These are phyloP conservation scores for Sphecodes monilicornis DNA, from an alignment of 2,888 invertebrate species.

Conservation along the genomic window DNA sequence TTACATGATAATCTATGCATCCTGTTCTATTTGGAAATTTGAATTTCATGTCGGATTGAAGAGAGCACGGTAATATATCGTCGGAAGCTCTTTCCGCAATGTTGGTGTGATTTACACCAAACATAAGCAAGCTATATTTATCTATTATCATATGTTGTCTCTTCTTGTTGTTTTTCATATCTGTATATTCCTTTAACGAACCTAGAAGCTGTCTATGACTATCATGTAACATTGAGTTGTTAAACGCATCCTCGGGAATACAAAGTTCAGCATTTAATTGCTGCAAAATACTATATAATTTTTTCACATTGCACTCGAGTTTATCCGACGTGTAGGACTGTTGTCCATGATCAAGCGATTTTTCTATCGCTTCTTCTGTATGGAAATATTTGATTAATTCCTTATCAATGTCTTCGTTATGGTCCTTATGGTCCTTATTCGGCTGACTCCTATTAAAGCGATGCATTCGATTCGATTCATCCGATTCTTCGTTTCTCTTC, in stretches of 20 bases:
- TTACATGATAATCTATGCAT: conserved; percentile 60
- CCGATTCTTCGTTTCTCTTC: neutral
- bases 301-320: conserved; percentile 83
- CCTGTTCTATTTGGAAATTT: conserved; percentile 9
- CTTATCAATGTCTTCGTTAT: conserved; percentile 77
- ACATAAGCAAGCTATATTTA: conserved; percentile 70
- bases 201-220: conserved; percentile 74
- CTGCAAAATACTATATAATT: conserved; percentile 82
- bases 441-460: neutral
- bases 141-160: conserved; percentile 51
- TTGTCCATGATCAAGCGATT: conserved; percentile 81
- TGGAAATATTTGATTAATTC: conserved; percentile 75
- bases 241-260: conserved; percentile 64
- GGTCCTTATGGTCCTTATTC: conserved; percentile 75
- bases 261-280: conserved; percentile 73
- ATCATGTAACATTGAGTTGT: conserved; percentile 63
- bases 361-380: neutral
- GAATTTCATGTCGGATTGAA: conserved; percentile 39
- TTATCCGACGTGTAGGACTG: conserved; percentile 80
- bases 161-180: conserved; percentile 9
- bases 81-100: conserved; percentile 31
- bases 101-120: conserved; percentile 55
- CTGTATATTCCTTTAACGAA: conserved; percentile 44
- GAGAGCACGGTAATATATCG: conserved; percentile 77
- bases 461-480: neutral